phyloP scores from a whole-genome alignment of 1,140 invertebrate genomes.

The Brachionus calyciflorus region DNA sequence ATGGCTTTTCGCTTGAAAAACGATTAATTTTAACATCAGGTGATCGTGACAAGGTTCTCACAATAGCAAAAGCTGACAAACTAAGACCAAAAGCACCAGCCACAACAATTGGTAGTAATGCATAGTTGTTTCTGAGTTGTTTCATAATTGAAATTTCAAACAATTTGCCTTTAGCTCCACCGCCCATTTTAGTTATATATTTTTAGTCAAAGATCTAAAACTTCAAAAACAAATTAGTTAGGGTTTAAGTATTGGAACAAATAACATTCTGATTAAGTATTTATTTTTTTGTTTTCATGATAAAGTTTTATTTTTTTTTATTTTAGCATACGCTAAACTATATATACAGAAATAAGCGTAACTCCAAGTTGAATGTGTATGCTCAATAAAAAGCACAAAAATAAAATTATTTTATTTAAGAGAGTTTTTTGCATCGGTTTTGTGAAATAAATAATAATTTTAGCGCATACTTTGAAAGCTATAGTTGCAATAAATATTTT shows the following conservation, averaged over 20 bases:
- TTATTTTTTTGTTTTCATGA: too few species aligned
- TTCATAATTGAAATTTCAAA: slow-evolving; percentile 38
- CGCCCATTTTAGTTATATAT: slow-evolving; percentile 21
- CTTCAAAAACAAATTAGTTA: too few species aligned
- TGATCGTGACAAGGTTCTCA: slow-evolving; percentile 29
- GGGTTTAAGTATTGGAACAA: too few species aligned
- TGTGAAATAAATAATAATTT: background rate
- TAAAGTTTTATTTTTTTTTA: slow-evolving; percentile 1
- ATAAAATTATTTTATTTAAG: background rate
- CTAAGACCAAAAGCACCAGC: slow-evolving; percentile 26
- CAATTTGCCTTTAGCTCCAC: slow-evolving; percentile 44
- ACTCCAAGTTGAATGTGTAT: slow-evolving; percentile 1
- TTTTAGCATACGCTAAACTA: slow-evolving; percentile 15
- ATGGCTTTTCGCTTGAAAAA: background rate
- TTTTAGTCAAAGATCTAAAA: too few species aligned
- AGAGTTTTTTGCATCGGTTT: background rate
- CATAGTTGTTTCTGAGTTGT: slow-evolving; percentile 28
- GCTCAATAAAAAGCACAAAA: background rate
- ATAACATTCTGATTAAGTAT: too few species aligned
- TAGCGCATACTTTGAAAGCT: too few species aligned
- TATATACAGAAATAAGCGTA: slow-evolving; percentile 13
- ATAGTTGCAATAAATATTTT: too few species aligned
- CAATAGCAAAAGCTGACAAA: slow-evolving; percentile 31
- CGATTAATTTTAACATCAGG: slow-evolving; percentile 30
- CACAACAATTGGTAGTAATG: slow-evolving; percentile 11